phyloP scores from a whole-genome alignment of 2,888 invertebrate species.

The Barypeithes pellucidus region DNA sequence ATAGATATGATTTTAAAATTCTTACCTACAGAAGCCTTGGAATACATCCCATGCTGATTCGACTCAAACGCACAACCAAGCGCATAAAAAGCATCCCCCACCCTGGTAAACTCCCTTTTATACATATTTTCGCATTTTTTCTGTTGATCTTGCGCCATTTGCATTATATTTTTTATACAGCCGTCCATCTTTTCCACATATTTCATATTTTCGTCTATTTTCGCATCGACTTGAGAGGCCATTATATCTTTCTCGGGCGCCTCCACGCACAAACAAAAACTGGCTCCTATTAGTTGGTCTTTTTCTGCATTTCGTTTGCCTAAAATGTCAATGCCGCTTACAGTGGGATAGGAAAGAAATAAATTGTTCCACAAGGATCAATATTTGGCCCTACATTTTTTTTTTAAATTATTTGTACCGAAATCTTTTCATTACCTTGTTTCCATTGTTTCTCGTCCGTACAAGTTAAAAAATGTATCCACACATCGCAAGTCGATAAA shows the following conservation, averaged over 20 bases:
- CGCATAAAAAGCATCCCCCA: constrained; percentile 89
- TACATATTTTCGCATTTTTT: constrained; percentile 90
- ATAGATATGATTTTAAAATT: not conserved
- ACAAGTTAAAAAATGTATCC: constrained; percentile 97
- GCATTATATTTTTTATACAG: constrained; percentile 87
- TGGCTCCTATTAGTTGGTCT: constrained; percentile 91
- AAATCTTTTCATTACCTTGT: no score
- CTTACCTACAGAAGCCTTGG: constrained; percentile 81
- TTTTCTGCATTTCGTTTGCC: constrained; percentile 87
- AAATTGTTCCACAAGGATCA: no score
- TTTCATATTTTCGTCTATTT: constrained; percentile 87
- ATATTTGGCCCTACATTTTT: no score
- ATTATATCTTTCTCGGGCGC: constrained; percentile 87
- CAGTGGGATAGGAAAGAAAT: no score
- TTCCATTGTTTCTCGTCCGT: constrained; percentile 99
- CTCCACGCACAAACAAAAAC: constrained; percentile 91
- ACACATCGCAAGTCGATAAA: constrained; percentile 91
- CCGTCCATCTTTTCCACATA: constrained; percentile 91
- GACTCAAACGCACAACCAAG: constrained; percentile 88
- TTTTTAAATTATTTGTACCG: constrained; percentile 70
- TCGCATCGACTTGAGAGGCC: constrained; percentile 83
- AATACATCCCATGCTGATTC: constrained; percentile 80
- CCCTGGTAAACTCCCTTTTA: constrained; percentile 92
- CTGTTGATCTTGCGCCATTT: constrained; percentile 87
- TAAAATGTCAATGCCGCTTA: constrained; percentile 15